Conservation (phyloP, 2,888 invertebrate species). For the Ectobius pallidus region DNA sequence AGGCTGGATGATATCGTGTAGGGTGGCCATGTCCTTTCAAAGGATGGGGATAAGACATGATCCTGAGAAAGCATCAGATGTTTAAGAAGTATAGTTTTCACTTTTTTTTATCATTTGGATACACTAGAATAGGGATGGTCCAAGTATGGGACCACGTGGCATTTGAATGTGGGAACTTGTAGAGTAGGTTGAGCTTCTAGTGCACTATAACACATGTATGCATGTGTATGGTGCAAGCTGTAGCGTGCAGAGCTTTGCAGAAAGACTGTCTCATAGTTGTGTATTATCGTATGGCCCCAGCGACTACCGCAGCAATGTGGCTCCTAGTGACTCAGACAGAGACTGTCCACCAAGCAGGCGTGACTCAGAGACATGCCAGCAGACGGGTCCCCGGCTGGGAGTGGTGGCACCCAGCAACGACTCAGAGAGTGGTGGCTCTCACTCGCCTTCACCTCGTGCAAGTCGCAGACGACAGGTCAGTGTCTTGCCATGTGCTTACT, state of each 20-base stretch:
- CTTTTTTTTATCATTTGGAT: too few relatives aligned
- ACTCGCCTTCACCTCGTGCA: slow-evolving; percentile 85
- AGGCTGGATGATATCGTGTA: too few relatives aligned
- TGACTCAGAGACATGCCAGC: slow-evolving; percentile 62
- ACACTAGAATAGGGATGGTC: too few relatives aligned
- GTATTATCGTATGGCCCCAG: slow-evolving; percentile 55
- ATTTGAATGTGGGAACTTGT: too few relatives aligned
- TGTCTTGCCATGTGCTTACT: too few relatives aligned
- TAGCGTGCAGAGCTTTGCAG: neutral
- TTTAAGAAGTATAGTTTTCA: too few relatives aligned
- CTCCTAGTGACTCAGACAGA: slow-evolving; percentile 88
- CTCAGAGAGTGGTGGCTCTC: slow-evolving; percentile 87
- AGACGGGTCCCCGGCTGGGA: slow-evolving; percentile 58
- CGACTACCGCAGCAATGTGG: slow-evolving; percentile 91
- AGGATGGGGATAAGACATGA: too few relatives aligned
- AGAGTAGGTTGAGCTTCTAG: too few relatives aligned
- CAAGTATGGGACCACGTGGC: too few relatives aligned
- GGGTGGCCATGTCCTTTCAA: too few relatives aligned
- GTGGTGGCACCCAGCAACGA: slow-evolving; percentile 71
- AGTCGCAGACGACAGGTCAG: slow-evolving; percentile 76
- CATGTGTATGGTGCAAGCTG: neutral
- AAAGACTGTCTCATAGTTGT: slow-evolving; percentile 31
- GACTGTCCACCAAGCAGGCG: slow-evolving; percentile 78
- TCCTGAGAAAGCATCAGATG: too few relatives aligned
- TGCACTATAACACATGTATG: too few relatives aligned